Conservation (phyloP, 2,797 vertebrate species). For the Geotrypetes seraphini region DNA sequence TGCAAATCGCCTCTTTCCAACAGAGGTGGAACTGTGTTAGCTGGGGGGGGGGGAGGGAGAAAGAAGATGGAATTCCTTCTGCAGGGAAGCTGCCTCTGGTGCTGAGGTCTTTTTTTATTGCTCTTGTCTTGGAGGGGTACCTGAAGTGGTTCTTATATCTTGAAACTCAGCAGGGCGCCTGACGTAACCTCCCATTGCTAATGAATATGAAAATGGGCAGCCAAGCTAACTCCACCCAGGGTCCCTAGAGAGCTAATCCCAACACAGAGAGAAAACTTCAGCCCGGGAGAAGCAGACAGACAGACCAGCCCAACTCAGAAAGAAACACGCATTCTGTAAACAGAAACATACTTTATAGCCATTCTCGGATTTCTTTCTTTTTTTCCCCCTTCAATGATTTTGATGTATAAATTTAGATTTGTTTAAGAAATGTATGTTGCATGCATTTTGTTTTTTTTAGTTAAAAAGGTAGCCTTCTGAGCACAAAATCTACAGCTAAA, state of each 20-base stretch:
- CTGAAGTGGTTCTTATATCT: conserved; percentile 76
- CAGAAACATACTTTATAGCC: background rate
- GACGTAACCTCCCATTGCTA: conserved; percentile 63
- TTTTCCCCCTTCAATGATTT: too few species aligned
- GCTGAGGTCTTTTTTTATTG: conserved; percentile 55
- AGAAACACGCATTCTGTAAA: conserved; percentile 1
- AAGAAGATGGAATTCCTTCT: too few species aligned
- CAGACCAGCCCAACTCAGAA: conserved; percentile 23
- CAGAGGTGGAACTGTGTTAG: conserved; percentile 28
- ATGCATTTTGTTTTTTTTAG: too few species aligned
- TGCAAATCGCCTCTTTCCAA: conserved; percentile 28
- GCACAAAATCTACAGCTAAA: too few species aligned
- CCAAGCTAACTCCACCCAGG: conserved; percentile 71
- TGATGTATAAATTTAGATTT: too few species aligned
- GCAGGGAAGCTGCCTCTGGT: conserved; percentile 32
- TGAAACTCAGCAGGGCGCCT: conserved; percentile 55
- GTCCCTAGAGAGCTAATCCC: conserved; percentile 29
- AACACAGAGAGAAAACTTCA: conserved; percentile 32
- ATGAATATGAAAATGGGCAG: conserved; percentile 68
- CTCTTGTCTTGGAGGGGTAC: conserved; percentile 58
- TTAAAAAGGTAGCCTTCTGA: too few species aligned
- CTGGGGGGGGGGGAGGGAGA: conserved; percentile 13
- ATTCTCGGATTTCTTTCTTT: too few species aligned
- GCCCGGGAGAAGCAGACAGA: conserved; percentile 37
- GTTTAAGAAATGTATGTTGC: too few species aligned